These are phyloP conservation scores for Thalassoma bifasciatum DNA, from an alignment of 2,113 vertebrate species.

Conservation along the genomic window DNA sequence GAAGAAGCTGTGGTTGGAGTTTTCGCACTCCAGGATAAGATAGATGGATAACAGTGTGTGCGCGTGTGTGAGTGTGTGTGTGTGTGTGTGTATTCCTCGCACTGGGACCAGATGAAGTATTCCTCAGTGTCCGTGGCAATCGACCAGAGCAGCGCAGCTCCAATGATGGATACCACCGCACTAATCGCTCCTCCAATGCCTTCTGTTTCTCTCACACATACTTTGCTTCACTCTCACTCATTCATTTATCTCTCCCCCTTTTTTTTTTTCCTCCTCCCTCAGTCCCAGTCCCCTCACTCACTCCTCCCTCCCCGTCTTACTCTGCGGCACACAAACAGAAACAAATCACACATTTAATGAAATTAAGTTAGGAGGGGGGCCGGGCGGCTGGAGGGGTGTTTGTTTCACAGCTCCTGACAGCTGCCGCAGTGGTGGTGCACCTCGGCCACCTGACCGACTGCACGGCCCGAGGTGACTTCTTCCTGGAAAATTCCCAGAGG, in stretches of 20 bases:
- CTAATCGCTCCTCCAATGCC: slow-evolving; percentile 79
- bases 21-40: slow-evolving; percentile 37
- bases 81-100: slow-evolving; percentile 29
- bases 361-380: slow-evolving; percentile 62
- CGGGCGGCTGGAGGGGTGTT: slow-evolving; percentile 35
- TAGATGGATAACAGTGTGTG: slow-evolving; percentile 42
- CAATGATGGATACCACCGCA: slow-evolving; percentile 78
- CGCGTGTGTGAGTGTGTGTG: slow-evolving; percentile 22
- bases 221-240: slow-evolving; percentile 71
- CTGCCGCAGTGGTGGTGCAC: slow-evolving; percentile 66
- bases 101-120: slow-evolving; percentile 71
- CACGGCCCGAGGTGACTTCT: slow-evolving; percentile 11
- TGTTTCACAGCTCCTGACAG: slow-evolving; percentile 56
- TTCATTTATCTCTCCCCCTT: slow-evolving; percentile 66
- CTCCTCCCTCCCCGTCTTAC: slow-evolving; percentile 10
- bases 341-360: slow-evolving; percentile 79
- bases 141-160: slow-evolving; percentile 69
- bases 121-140: slow-evolving; percentile 71
- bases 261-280: slow-evolving; percentile 11
- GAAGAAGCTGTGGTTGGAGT: slow-evolving; percentile 32
- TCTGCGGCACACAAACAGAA: slow-evolving; percentile 76
- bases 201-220: slow-evolving; percentile 74
- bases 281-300: slow-evolving; percentile 16
- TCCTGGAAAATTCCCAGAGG: slow-evolving; percentile 12
- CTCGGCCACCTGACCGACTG: slow-evolving; percentile 46